Evolutionary conservation across 2,797 vertebrate genomes (phyloP), one percentile per base, ranked within the genome.

Genomic region (Lacerta bilineata): DNA sequence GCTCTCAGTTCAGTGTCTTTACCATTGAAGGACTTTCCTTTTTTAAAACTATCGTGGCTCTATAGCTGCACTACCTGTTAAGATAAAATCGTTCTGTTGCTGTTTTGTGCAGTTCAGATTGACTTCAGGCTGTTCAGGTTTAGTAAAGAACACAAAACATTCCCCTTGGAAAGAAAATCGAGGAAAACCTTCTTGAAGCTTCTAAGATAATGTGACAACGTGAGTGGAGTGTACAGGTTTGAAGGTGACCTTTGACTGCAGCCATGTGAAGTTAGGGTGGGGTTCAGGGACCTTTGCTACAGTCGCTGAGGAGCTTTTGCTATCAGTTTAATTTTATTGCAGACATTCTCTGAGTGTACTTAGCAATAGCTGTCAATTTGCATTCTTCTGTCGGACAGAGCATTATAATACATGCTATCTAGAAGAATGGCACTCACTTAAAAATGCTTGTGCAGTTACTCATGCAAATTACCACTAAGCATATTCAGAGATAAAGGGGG

Each of bases 171-270:
- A 27, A 10, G 43, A 74, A 27, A 6, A 0, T 2, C 2, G 25
- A 83, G 17, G 7, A 66, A 86, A 83, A 36, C 23, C 3, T 33
- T 59, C 2, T 33, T 59, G 25, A 10, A 59, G 18, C 3, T 20
- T 55, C 50, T 55, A 10, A 55, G 50, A 55, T 55, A 55, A 55
- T 55, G 50, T 50, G 50, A 50, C 33, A 74, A 74, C 5, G 8
- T 17, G 18, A 84, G 71, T 25, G 84, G 74, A 50, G 41, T 77
- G 78, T 29, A 61, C 78, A 79, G 80, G 87, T 87, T 50, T 90
- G 3, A 3, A 61, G 20, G 3, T 90, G 95, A 95, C 95, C 96
- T 96, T 97, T 96, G 95, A 59, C 95, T 91, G 2, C 66, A 1
- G 33, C 86, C n/a, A 87, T 90, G 85, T 90, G 80, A 91, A 23